Percentiles rank a stretch among this genome's conserved stretches.
These are phyloP conservation scores for Ischnus inquisitorius DNA, from an alignment of 2,888 invertebrate species.

Conservation along the genomic window DNA sequence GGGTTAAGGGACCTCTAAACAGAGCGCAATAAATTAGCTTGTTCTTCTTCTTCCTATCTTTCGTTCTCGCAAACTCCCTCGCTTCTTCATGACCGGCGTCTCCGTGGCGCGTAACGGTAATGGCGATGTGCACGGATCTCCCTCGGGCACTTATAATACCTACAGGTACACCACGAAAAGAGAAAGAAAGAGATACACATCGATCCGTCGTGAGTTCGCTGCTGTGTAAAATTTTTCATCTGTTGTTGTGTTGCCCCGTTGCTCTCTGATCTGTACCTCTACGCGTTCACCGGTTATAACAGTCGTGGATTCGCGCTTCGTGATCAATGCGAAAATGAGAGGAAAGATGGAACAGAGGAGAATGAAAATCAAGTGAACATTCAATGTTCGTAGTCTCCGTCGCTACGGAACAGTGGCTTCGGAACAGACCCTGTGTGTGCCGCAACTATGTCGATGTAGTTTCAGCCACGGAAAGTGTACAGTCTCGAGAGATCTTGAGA, in stretches of 20 bases:
- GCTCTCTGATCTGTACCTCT: constrained; percentile 37
- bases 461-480: constrained; percentile 1
- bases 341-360: constrained; percentile 23
- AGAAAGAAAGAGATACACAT: constrained; percentile 52
- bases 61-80: constrained; percentile 38
- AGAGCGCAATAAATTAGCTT: constrained; percentile 54
- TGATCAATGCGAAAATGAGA: constrained; percentile 14
- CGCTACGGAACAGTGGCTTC: neutral
- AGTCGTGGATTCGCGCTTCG: constrained; percentile 3
- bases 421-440: neutral
- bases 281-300: constrained; percentile 4
- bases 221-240: constrained; percentile 13
- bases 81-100: constrained; percentile 56
- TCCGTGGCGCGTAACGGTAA: constrained; percentile 68
- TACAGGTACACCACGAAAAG: constrained; percentile 38
- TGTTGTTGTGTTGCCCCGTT: constrained; percentile 15
- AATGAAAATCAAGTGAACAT: constrained; percentile 47
- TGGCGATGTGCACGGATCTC: constrained; percentile 66
- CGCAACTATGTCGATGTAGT: constrained; percentile 6
- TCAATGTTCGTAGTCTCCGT: neutral
- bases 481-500: neutral
- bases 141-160: constrained; percentile 63
- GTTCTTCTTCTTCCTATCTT: constrained; percentile 31
- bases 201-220: constrained; percentile 50
- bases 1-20: constrained; percentile 45